Evolutionary conservation across 2,113 vertebrate genomes (phyloP).

Genomic region (Copsychus sechellarum): DNA sequence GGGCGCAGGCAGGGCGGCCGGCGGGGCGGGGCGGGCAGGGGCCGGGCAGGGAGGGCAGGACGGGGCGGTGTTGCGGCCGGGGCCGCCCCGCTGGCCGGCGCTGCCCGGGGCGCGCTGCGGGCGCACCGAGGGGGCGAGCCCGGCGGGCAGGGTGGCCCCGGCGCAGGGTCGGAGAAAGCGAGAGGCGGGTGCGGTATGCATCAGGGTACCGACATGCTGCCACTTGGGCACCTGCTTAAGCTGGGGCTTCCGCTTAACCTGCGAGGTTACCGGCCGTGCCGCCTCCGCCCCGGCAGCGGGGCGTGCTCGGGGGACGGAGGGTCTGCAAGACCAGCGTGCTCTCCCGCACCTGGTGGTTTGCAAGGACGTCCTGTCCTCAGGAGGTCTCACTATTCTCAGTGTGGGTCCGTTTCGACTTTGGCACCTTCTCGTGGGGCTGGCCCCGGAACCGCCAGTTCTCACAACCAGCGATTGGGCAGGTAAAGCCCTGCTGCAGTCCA

Average conservation of each 20-base stretch:
- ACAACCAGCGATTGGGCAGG: accelerated
- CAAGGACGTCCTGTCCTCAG: not conserved
- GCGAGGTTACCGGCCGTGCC: not conserved
- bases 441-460: too few species aligned
- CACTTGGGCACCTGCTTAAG: not conserved
- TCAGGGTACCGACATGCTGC: not conserved
- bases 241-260: not conserved
- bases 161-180: not conserved
- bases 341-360: not conserved
- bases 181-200: not conserved
- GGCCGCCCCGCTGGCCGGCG: not conserved
- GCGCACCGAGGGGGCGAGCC: accelerated
- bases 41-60: not conserved
- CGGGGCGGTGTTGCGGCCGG: not conserved
- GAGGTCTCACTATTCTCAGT: not conserved
- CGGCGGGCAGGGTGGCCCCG: too few species aligned
- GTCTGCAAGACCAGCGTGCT: too few species aligned
- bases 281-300: too few species aligned
- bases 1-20: too few species aligned
- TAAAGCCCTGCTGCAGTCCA: not conserved
- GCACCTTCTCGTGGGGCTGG: not conserved
- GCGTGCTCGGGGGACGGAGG: not conserved
- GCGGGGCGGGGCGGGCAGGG: too few species aligned
- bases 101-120: too few species aligned
- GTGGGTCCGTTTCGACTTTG: not conserved